phyloP scores from a whole-genome alignment of 2,888 invertebrate genomes.

The Halocaridina rubra region DNA sequence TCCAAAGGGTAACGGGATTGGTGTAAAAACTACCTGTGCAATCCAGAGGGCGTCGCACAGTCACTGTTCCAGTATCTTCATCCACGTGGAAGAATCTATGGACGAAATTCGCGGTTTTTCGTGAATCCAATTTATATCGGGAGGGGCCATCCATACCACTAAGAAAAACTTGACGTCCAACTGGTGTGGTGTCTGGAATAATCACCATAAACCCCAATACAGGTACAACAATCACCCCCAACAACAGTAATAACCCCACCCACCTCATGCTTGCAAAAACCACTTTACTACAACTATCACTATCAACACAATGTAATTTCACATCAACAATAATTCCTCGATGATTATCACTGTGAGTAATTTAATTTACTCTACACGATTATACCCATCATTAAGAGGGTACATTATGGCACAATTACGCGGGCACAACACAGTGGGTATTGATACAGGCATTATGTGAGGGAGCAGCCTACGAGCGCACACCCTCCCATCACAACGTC shows the following conservation, averaged over 20 bases:
- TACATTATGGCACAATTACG: slow-evolving; percentile 5
- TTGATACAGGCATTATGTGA: slow-evolving; percentile 36
- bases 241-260: slow-evolving; percentile 47
- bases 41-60: slow-evolving; percentile 78
- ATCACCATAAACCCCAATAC: slow-evolving; percentile 50
- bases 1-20: slow-evolving; percentile 85
- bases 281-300: background rate
- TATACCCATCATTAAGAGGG: background rate
- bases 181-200: slow-evolving; percentile 52
- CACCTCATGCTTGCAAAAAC: slow-evolving; percentile 41
- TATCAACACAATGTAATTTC: no score
- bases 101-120: slow-evolving; percentile 85
- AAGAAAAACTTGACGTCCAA: slow-evolving; percentile 54
- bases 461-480: background rate
- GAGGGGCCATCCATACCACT: slow-evolving; percentile 82
- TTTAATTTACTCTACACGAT: background rate
- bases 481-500: slow-evolving; percentile 24
- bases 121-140: slow-evolving; percentile 82
- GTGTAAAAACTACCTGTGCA: slow-evolving; percentile 87
- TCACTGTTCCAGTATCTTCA: slow-evolving; percentile 79
- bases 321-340: slow-evolving; percentile 6
- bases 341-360: background rate
- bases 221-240: slow-evolving; percentile 34
- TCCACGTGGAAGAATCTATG: slow-evolving; percentile 82
- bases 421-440: slow-evolving; percentile 28